Evolutionary conservation across 2,888 invertebrate genomes (phyloP).

Genomic region (Scaptomyza caliginosa): DNA sequence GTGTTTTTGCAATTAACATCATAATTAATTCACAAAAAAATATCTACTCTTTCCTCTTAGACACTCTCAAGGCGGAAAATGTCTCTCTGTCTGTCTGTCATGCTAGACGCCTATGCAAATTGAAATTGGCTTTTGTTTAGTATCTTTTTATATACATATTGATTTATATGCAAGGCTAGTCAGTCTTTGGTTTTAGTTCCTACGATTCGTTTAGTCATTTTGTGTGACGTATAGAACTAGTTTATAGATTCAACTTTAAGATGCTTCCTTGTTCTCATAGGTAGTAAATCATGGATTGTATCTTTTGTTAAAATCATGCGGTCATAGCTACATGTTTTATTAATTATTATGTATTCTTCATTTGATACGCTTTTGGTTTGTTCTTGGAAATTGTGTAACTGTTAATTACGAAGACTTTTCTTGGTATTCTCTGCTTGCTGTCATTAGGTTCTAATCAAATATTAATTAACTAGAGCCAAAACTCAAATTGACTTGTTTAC

Average conservation of each 20-base stretch:
- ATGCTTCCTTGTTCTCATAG: slow-evolving; percentile 42
- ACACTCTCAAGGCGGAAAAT: slow-evolving; percentile 29
- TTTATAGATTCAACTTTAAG: slow-evolving; percentile 1
- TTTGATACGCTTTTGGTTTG: not conserved
- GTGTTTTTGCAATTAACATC: slow-evolving; percentile 38
- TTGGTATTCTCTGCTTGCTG: not conserved
- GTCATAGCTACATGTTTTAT: not conserved
- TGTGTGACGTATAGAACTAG: slow-evolving; percentile 17
- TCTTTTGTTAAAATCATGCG: not conserved
- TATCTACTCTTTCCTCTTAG: slow-evolving; percentile 16
- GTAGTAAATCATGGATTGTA: no score
- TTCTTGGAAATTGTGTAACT: not conserved
- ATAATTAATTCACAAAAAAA: slow-evolving; percentile 41
- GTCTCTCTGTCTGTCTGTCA: slow-evolving; percentile 10
- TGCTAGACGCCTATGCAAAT: slow-evolving; percentile 25
- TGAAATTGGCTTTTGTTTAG: slow-evolving; percentile 25
- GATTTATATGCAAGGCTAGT: slow-evolving; percentile 42
- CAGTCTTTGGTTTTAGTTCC: slow-evolving; percentile 14
- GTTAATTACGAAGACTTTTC: not conserved
- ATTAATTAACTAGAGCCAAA: not conserved
- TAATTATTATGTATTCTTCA: not conserved
- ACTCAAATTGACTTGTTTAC: not conserved
- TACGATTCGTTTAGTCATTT: not conserved
- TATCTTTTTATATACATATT: not conserved
- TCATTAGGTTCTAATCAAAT: slow-evolving; percentile 17